Conservation (phyloP, 2,797 vertebrate genomes). For the Chromobotia macracanthus region DNA sequence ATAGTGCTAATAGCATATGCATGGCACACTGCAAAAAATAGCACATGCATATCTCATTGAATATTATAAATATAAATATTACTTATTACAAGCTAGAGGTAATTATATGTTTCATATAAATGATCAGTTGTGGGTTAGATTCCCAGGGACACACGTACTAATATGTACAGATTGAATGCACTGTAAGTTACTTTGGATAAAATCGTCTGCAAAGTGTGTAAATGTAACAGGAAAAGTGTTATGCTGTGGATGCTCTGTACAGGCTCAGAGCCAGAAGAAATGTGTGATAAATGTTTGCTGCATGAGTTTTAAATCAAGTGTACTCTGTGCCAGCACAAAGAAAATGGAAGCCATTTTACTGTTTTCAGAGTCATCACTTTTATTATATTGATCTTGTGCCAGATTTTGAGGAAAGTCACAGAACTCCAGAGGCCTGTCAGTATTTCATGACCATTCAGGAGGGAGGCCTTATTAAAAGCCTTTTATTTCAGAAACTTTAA, state of each 20-base stretch:
- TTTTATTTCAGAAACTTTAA: neutral
- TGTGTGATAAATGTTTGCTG: constrained; percentile 54
- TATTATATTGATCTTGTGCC: constrained; percentile 21
- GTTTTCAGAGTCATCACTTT: constrained; percentile 37
- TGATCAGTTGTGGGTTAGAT: too few species aligned
- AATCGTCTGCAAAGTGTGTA: neutral
- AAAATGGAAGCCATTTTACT: constrained; percentile 43
- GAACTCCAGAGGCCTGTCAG: constrained; percentile 22
- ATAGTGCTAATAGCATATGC: too few species aligned
- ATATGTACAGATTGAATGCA: too few species aligned
- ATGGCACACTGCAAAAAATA: too few species aligned
- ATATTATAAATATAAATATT: too few species aligned
- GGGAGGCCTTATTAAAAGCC: constrained; percentile 7
- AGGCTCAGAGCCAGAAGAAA: constrained; percentile 53
- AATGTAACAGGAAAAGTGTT: neutral
- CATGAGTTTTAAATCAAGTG: constrained; percentile 44
- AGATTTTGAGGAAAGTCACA: constrained; percentile 13
- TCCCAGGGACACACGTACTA: too few species aligned
- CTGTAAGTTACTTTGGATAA: too few species aligned
- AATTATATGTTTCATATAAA: neutral
- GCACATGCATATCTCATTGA: too few species aligned
- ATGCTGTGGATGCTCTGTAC: constrained; percentile 30
- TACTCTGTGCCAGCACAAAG: constrained; percentile 33
- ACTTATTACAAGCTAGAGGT: too few species aligned
- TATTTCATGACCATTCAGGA: constrained; percentile 27